Evolutionary conservation across 2,113 vertebrate genomes (phyloP), one percentile per base, ranked within the genome.

Genomic region (Caranx melampygus): DNA sequence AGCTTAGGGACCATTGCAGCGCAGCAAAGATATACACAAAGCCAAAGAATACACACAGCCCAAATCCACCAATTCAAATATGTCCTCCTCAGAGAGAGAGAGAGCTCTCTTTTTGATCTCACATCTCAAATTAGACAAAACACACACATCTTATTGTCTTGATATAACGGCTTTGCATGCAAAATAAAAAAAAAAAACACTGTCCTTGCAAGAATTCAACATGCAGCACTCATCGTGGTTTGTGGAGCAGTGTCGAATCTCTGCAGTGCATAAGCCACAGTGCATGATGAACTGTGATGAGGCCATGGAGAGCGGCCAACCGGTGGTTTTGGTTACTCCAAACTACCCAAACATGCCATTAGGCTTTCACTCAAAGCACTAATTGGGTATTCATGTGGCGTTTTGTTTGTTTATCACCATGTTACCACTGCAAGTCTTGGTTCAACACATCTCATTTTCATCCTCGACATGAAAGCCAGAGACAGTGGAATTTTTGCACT

Each of bases 361-460:
- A 69, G 66, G 71, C 61, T 63, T 51, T 84, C 67, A 66, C 76
- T 88, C 73, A 74, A 64, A 81, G 72, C 83, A 66, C 64, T 87
- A 78, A 92, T 91, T 91, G 84, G 76, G 83, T 90, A 91, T 93
- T 91, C 87, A 86, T 84, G 75, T 72, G 78, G 79, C 14, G 84
- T 86, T 90, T 85, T 91, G 89, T 91, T 92, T 92, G 84, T 91
- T 92, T 93, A 90, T 93, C 83, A 34, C 79, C 40, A 57, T 79
- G 80, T 90, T 90, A 84, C 85, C 85, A 74, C 61, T 81, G 87
- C 83, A 84, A 79, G 91, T 87, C 88, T 88, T 87, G 88, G 47
- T 90, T 86, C 73, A 89, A 84, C 88, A 87, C 78, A 88, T 91
- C 89, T 91, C 86, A 90, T 92, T 91, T 94, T 94, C 90, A 91